phyloP scores from a whole-genome alignment of 1,140 invertebrate species.

The Caenorhabditis latens region DNA sequence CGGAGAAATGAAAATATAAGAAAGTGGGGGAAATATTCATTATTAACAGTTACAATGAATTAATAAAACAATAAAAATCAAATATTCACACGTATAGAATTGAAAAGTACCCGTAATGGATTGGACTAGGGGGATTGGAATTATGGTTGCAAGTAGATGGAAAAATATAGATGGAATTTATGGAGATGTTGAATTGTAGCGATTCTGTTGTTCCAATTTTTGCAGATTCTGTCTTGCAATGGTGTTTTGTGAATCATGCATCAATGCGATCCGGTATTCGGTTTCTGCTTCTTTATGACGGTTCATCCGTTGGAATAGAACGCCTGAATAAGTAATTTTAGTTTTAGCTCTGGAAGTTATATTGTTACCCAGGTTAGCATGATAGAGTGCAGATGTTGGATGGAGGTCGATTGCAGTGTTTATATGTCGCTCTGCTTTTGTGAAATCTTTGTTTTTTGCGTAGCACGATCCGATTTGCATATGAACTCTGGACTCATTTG shows the following conservation, averaged over 20 bases:
- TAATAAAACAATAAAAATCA: no score
- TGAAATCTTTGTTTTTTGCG: constrained; percentile 86
- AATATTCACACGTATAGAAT: background rate
- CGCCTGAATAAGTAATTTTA: background rate
- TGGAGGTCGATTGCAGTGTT: constrained; percentile 76
- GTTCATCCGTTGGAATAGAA: constrained; percentile 12
- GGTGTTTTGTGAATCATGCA: background rate
- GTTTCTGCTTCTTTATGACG: background rate
- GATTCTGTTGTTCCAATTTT: background rate
- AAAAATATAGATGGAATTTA: background rate
- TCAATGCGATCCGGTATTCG: background rate
- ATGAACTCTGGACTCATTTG: constrained; percentile 84
- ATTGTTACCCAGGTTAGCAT: constrained; percentile 18
- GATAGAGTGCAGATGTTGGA: constrained; percentile 8
- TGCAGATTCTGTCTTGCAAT: constrained; percentile 4
- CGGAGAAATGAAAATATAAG: no score
- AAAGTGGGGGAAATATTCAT: no score
- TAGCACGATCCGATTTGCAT: constrained; percentile 90
- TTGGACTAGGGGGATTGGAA: background rate
- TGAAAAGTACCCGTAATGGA: background rate
- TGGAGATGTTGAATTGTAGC: background rate
- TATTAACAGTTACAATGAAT: no score
- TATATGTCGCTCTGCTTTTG: constrained; percentile 87
- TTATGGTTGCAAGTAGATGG: background rate
- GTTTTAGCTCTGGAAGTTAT: background rate